Conservation (phyloP, 2,797 vertebrate species). For the Alfaro cultratus region DNA sequence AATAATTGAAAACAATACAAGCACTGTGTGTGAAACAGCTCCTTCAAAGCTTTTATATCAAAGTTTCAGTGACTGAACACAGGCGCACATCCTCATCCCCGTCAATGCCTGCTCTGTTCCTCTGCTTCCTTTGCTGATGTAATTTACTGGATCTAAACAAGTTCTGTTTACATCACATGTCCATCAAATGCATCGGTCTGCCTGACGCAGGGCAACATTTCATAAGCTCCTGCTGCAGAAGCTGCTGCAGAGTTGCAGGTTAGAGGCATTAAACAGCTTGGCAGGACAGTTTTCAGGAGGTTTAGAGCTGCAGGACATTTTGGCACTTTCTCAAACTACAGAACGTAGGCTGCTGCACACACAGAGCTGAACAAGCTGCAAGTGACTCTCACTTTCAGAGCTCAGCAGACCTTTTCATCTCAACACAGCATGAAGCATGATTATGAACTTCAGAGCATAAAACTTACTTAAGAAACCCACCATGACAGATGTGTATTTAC, state of each 20-base stretch:
- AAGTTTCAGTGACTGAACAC: conserved; percentile 47
- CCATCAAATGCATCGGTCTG: conserved; percentile 39
- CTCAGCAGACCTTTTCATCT: conserved; percentile 21
- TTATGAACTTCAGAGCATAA: conserved; percentile 23
- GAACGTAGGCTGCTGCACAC: conserved; percentile 32
- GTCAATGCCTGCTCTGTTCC: conserved; percentile 24
- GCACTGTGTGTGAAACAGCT: conserved; percentile 27
- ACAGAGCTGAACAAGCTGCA: conserved; percentile 29
- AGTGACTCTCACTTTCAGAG: conserved; percentile 46
- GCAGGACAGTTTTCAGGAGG: conserved; percentile 24
- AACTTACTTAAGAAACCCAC: conserved; percentile 21
- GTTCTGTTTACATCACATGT: conserved; percentile 54
- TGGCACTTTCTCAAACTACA: conserved; percentile 53
- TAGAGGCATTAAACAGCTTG: conserved; percentile 16
- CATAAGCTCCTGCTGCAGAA: conserved; percentile 33
- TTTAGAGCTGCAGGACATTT: conserved; percentile 46
- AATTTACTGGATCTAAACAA: conserved; percentile 59
- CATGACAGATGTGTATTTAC: neutral
- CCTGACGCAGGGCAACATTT: conserved; percentile 34
- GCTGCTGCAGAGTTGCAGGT: conserved; percentile 38
- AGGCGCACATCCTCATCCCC: conserved; percentile 27
- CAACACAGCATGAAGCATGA: conserved; percentile 15
- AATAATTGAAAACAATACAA: neutral
- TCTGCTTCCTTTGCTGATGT: conserved; percentile 65
- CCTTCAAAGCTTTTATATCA: conserved; percentile 17